Percentiles rank a stretch among this genome's conserved stretches.
Evolutionary conservation across 2,888 invertebrate species (phyloP).

Genomic region (Brachyptera putata): DNA sequence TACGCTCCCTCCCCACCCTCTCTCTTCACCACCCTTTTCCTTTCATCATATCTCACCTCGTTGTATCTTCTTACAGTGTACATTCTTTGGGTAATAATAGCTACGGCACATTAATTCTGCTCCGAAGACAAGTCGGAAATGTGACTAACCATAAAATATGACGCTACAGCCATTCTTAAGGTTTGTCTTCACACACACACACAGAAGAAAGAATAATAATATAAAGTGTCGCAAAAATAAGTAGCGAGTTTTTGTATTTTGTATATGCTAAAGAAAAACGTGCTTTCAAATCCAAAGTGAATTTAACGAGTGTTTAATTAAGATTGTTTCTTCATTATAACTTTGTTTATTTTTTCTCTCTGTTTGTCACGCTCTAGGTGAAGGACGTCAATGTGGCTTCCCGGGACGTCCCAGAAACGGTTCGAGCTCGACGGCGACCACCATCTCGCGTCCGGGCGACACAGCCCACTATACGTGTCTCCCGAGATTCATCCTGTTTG

Average conservation of each 20-base stretch:
- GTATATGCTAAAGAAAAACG: too few relatives aligned
- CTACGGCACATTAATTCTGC: constrained; percentile 24
- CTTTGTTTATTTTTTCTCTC: too few relatives aligned
- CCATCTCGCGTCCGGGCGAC: constrained; percentile 36
- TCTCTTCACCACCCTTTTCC: not conserved
- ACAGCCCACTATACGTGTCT: constrained; percentile 37
- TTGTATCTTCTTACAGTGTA: constrained; percentile 4
- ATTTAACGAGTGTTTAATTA: not conserved
- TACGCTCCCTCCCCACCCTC: not conserved
- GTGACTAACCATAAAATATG: constrained; percentile 29
- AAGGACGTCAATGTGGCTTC: constrained; percentile 37
- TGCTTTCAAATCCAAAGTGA: too few relatives aligned
- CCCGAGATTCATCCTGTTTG: constrained; percentile 39
- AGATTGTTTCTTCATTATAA: not conserved
- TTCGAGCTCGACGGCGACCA: constrained; percentile 34
- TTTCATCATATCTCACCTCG: too few relatives aligned
- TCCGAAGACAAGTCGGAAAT: constrained; percentile 26
- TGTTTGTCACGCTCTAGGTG: too few relatives aligned
- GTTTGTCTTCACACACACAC: too few relatives aligned
- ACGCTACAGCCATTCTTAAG: constrained; percentile 18
- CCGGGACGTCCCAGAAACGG: constrained; percentile 41
- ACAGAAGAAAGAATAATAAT: constrained; percentile 5
- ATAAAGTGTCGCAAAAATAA: not conserved
- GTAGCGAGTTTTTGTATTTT: not conserved
- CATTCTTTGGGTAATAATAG: constrained; percentile 27